phyloP scores from a whole-genome alignment of 2,888 invertebrate genomes.

The Pterostichus niger region DNA sequence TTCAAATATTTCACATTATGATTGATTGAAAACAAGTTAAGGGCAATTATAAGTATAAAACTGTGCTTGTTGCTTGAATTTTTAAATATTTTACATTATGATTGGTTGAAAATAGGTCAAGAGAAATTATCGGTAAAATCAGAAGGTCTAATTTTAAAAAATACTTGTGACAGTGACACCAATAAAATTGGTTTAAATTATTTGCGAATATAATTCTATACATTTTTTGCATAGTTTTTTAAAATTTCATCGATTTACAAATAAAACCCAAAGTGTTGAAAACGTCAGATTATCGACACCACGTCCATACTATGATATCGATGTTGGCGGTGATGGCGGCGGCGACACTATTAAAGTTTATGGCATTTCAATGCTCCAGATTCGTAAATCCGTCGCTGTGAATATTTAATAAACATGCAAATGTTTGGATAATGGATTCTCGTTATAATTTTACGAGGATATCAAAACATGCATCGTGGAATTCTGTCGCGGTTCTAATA shows the following conservation, averaged over 20 bases:
- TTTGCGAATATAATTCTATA: neutral
- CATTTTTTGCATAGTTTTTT: too few relatives aligned
- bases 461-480: conserved; percentile 46
- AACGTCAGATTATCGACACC: conserved; percentile 1
- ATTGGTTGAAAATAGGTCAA: too few relatives aligned
- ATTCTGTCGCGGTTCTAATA: neutral
- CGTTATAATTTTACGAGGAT: conserved; percentile 52
- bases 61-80: too few relatives aligned
- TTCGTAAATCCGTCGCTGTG: conserved; percentile 42
- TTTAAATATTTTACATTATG: too few relatives aligned
- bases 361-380: conserved; percentile 33
- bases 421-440: conserved; percentile 45
- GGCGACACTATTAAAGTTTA: conserved; percentile 43
- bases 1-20: too few relatives aligned
- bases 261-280: conserved; percentile 5
- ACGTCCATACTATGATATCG: neutral
- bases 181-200: neutral
- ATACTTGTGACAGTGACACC: neutral
- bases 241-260: neutral
- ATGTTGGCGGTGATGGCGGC: neutral
- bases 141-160: too few relatives aligned
- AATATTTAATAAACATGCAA: conserved; percentile 55
- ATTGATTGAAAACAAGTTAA: too few relatives aligned
- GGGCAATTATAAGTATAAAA: too few relatives aligned
- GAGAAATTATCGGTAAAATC: too few relatives aligned